A percentile compares a stretch with the other conserved stretches of the same genome.
These are phyloP conservation scores for Phymastichus coffea DNA, from an alignment of 1,140 invertebrate genomes.

Conservation along the genomic window DNA sequence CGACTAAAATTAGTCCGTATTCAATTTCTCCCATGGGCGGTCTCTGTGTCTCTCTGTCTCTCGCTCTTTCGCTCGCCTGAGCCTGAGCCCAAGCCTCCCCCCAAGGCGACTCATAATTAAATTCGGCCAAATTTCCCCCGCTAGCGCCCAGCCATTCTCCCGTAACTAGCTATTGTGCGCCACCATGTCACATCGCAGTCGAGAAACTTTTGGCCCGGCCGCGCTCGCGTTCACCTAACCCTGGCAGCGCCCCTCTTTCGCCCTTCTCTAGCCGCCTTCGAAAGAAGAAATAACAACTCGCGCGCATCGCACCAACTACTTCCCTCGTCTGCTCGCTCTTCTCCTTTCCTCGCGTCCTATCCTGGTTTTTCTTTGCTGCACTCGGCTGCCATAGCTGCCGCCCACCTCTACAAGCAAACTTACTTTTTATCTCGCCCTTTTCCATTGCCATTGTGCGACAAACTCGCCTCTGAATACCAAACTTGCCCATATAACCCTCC, in stretches of 20 bases:
- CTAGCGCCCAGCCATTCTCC: slow-evolving; percentile 48
- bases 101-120: slow-evolving; percentile 58
- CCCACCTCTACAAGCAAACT: too few relatives aligned
- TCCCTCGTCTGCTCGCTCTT: neutral
- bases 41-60: neutral
- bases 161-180: slow-evolving; percentile 57
- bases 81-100: slow-evolving; percentile 36
- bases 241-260: too few relatives aligned
- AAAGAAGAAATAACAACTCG: slow-evolving; percentile 15
- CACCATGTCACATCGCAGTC: slow-evolving; percentile 38
- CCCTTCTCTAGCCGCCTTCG: neutral
- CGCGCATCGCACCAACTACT: neutral
- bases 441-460: too few relatives aligned
- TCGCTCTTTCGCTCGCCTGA: slow-evolving; percentile 18
- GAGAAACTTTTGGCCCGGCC: slow-evolving; percentile 47
- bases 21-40: slow-evolving; percentile 52
- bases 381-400: too few relatives aligned
- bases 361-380: too few relatives aligned
- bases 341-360: too few relatives aligned
- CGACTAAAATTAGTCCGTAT: slow-evolving; percentile 56
- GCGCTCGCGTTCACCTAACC: too few relatives aligned
- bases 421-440: too few relatives aligned
- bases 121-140: slow-evolving; percentile 55
- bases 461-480: too few relatives aligned
- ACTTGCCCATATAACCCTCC: too few relatives aligned